Conservation (phyloP, 2,113 vertebrate species). For the Ascaphus truei region DNA sequence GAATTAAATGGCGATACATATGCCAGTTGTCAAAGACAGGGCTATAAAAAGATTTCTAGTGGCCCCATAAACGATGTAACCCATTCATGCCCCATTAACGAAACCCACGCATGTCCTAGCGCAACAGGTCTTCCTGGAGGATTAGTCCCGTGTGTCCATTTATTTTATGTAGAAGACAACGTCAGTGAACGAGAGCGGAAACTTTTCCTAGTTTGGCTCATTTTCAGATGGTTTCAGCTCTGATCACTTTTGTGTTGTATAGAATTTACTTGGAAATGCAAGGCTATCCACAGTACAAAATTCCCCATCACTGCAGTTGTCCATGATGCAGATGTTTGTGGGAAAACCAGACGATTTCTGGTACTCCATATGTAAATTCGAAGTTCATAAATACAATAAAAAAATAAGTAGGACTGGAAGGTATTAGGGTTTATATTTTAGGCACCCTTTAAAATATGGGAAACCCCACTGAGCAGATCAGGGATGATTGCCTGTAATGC, state of each 20-base stretch:
- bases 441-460: conserved; percentile 6
- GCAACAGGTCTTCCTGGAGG: background rate
- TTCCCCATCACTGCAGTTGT: conserved; percentile 1
- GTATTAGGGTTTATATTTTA: too few relatives aligned
- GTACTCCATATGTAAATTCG: conserved; percentile 1
- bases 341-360: background rate
- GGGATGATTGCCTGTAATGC: conserved; percentile 27
- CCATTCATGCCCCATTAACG: conserved; percentile 14
- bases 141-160: conserved; percentile 2
- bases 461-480: background rate
- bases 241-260: background rate
- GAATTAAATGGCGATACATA: background rate
- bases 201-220: conserved; percentile 1
- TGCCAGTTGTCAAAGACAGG: background rate
- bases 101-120: conserved; percentile 1
- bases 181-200: conserved; percentile 8
- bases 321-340: background rate
- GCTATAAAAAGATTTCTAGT: background rate
- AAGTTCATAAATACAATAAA: conserved; percentile 34
- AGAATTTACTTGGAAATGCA: background rate
- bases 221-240: background rate
- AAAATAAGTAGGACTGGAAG: conserved; percentile 9
- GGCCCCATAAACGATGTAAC: conserved; percentile 8
- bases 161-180: conserved; percentile 3
- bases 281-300: conserved; percentile 17